Percentiles rank a stretch among this genome's conserved stretches.
These are phyloP conservation scores for Periophthalmus magnuspinnatus DNA, from an alignment of 2,797 vertebrate species.

Conservation along the genomic window DNA sequence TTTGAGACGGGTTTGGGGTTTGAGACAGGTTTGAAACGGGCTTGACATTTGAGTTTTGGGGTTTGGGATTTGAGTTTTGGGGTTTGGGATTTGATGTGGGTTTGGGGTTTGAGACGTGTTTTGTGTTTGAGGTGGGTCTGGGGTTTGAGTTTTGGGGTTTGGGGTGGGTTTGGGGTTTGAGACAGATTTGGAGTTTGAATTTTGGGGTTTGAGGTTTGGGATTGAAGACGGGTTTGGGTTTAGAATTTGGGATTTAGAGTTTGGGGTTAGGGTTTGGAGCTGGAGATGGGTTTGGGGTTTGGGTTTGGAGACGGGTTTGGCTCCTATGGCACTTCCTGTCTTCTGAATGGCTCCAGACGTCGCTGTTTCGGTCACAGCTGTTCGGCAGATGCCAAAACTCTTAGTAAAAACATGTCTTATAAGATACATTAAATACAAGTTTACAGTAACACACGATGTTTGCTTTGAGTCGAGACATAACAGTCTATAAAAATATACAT, in stretches of 20 bases:
- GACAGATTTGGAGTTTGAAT: no score
- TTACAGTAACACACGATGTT: conserved; percentile 54
- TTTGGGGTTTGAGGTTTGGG: no score
- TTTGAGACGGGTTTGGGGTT: neutral
- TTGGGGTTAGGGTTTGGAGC: no score
- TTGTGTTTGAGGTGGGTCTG: neutral
- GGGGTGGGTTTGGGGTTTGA: no score
- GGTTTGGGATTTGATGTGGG: no score
- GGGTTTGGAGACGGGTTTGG: neutral
- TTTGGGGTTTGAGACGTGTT: neutral
- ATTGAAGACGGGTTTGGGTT: no score
- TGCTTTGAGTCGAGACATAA: conserved; percentile 45
- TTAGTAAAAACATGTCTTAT: conserved; percentile 49
- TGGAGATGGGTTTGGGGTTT: no score
- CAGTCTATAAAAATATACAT: conserved; percentile 73
- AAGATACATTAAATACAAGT: conserved; percentile 57
- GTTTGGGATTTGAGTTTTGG: no score
- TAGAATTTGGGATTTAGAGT: no score
- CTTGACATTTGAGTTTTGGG: no score
- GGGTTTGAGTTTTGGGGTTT: no score
- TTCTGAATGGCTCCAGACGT: conserved; percentile 5
- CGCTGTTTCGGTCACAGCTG: conserved; percentile 23
- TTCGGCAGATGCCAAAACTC: conserved; percentile 36
- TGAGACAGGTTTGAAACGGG: neutral
- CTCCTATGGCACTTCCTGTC: conserved; percentile 34